These are phyloP conservation scores for Andrena dorsata DNA, from an alignment of 2,888 invertebrate species.

Conservation along the genomic window DNA sequence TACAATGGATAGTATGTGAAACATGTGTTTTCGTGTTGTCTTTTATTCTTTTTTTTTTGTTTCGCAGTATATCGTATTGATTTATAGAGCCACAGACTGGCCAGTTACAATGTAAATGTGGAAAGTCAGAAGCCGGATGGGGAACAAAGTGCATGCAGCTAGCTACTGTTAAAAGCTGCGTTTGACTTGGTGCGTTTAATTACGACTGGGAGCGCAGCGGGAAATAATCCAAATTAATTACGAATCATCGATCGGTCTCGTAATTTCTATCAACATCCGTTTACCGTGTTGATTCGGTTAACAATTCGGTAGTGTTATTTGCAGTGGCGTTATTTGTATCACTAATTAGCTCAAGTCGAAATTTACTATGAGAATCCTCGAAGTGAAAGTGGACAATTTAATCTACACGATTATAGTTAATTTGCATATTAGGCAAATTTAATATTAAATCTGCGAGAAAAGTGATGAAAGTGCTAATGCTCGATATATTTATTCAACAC, in stretches of 20 bases:
- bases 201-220: slow-evolving; percentile 13
- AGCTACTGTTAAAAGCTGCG: slow-evolving; percentile 25
- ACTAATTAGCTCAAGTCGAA: slow-evolving; percentile 7
- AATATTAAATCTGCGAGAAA: no score
- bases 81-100: slow-evolving; percentile 27
- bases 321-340: slow-evolving; percentile 9
- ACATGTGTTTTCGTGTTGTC: background rate
- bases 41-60: background rate
- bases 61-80: slow-evolving; percentile 33
- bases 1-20: background rate
- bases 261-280: slow-evolving; percentile 39
- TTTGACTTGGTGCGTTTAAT: slow-evolving; percentile 39
- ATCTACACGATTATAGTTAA: no score
- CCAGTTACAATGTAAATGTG: background rate
- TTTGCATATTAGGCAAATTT: no score
- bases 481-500: background rate
- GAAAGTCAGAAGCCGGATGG: slow-evolving; percentile 19
- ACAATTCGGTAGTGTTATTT: slow-evolving; percentile 34
- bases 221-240: slow-evolving; percentile 47
- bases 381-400: background rate
- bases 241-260: slow-evolving; percentile 24
- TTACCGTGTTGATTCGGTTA: slow-evolving; percentile 13
- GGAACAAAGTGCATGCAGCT: slow-evolving; percentile 9
- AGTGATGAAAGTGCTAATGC: no score
- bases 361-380: background rate